These are phyloP conservation scores for Brachyalestes nurse DNA, from an alignment of 2,797 vertebrate species.

Conservation along the genomic window DNA sequence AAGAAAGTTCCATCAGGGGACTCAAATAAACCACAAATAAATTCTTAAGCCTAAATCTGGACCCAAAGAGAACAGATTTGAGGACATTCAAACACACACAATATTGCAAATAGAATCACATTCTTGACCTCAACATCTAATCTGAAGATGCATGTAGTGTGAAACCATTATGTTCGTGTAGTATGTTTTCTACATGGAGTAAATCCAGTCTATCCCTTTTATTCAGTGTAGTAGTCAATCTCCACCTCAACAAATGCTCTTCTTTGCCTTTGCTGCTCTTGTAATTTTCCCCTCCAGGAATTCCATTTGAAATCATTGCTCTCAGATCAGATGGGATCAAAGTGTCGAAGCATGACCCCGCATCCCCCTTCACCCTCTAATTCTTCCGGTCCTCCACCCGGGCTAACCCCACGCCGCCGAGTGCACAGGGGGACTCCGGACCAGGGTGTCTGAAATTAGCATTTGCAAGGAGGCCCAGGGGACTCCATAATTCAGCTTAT, in stretches of 20 bases:
- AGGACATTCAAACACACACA: no score
- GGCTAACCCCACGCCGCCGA: constrained; percentile 27
- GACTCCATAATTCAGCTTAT: constrained; percentile 75
- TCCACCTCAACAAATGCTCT: not conserved
- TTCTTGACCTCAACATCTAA: not conserved
- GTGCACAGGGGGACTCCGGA: constrained; percentile 37
- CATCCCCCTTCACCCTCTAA: constrained; percentile 34
- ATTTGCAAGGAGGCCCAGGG: constrained; percentile 62
- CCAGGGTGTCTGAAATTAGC: constrained; percentile 59
- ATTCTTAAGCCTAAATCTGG: not conserved
- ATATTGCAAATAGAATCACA: no score
- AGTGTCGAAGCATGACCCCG: constrained; percentile 2
- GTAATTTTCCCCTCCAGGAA: not conserved
- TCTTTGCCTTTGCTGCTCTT: not conserved
- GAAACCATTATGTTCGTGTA: not conserved
- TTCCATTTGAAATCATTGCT: constrained; percentile 28
- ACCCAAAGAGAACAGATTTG: not conserved
- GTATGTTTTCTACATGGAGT: not conserved
- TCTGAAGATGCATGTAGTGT: not conserved
- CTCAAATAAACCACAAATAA: not conserved
- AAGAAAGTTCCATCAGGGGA: not conserved
- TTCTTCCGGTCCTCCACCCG: constrained; percentile 43
- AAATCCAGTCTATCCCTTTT: not conserved
- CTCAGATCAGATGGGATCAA: constrained; percentile 6
- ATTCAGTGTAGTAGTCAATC: no score